Evolutionary conservation across 2,113 vertebrate genomes (phyloP).

Genomic region (Taxidea taxus): DNA sequence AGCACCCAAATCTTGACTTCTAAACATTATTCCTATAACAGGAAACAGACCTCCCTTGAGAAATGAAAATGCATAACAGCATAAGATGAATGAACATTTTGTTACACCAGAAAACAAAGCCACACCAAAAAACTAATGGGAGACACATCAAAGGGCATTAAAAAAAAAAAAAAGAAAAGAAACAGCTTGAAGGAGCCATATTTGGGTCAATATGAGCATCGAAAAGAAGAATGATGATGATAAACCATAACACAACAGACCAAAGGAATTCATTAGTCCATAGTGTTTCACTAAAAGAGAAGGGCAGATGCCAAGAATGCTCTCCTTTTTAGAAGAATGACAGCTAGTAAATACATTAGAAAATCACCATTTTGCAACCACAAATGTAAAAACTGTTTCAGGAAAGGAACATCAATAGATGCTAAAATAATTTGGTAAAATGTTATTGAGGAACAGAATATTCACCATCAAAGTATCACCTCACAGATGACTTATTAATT

Average conservation of each 20-base stretch:
- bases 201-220: neutral
- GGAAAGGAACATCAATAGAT: neutral
- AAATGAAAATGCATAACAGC: neutral
- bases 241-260: neutral
- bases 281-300: neutral
- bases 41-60: neutral
- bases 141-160: neutral
- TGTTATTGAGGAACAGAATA: neutral
- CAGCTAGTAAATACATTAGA: neutral
- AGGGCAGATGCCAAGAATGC: neutral
- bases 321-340: neutral
- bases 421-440: neutral
- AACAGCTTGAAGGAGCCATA: neutral
- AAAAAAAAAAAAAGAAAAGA: neutral
- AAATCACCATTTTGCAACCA: neutral
- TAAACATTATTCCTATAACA: neutral
- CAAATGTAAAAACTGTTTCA: neutral
- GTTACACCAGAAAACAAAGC: neutral
- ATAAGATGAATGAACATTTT: neutral
- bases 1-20: neutral
- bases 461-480: neutral
- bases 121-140: neutral
- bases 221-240: neutral
- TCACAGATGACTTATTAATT: neutral
- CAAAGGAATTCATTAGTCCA: neutral